These are phyloP conservation scores for Acleris cristana DNA, from an alignment of 2,888 invertebrate species.

Conservation along the genomic window DNA sequence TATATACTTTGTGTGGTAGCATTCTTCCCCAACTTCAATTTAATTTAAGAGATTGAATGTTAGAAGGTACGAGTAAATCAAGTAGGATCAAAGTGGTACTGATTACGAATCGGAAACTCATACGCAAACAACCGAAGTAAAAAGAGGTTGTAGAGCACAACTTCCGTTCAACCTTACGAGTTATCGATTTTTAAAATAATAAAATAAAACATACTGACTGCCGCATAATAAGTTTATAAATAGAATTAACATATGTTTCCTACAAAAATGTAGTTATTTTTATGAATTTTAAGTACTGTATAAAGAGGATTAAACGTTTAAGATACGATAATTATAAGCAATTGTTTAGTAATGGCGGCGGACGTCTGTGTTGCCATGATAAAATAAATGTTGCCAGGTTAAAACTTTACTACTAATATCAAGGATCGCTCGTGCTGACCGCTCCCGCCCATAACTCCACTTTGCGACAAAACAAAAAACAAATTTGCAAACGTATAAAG, in stretches of 20 bases:
- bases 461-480: slow-evolving; percentile 61
- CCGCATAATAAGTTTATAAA: background rate
- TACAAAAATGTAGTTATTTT: slow-evolving; percentile 23
- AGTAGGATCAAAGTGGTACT: background rate
- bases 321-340: slow-evolving; percentile 29
- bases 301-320: slow-evolving; percentile 23
- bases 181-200: slow-evolving; percentile 15
- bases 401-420: slow-evolving; percentile 39
- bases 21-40: no score
- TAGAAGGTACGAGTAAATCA: no score
- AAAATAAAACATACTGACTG: background rate
- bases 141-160: slow-evolving; percentile 25
- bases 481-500: slow-evolving; percentile 77
- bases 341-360: slow-evolving; percentile 31
- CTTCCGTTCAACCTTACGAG: background rate
- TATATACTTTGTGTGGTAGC: no score
- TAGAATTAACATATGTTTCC: slow-evolving; percentile 17
- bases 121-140: slow-evolving; percentile 5
- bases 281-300: slow-evolving; percentile 10
- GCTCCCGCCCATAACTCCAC: slow-evolving; percentile 59
- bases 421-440: slow-evolving; percentile 42
- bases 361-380: slow-evolving; percentile 26
- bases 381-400: slow-evolving; percentile 32
- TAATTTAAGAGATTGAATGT: no score
- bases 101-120: slow-evolving; percentile 12